Evolutionary conservation across 1,140 invertebrate genomes (phyloP).

Genomic region (Linepithema humile): DNA sequence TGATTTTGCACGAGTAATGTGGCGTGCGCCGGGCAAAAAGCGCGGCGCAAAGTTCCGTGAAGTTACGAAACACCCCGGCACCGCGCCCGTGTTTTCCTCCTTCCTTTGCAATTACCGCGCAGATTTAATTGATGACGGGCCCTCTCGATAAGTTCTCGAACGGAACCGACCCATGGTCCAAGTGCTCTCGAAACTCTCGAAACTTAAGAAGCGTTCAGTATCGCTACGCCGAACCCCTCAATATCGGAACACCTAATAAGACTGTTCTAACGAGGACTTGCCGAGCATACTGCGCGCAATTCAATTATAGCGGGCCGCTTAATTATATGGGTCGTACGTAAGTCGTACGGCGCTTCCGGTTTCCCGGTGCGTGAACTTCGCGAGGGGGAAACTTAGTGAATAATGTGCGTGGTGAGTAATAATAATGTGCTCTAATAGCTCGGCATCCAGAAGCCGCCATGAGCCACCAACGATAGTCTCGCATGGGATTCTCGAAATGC

Average conservation of each 20-base stretch:
- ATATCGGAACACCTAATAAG: conserved; percentile 61
- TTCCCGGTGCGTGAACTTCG: conserved; percentile 22
- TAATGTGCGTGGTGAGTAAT: conserved; percentile 41
- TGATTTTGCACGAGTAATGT: conserved; percentile 43
- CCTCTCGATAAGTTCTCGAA: conserved; percentile 42
- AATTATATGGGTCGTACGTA: conserved; percentile 52
- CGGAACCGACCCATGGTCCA: conserved; percentile 25
- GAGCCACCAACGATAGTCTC: neutral
- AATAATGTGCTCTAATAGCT: conserved; percentile 1
- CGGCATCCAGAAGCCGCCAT: neutral
- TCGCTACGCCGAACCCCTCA: conserved; percentile 40
- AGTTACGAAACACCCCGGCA: conserved; percentile 15
- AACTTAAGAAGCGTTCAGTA: conserved; percentile 57
- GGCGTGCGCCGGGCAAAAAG: conserved; percentile 17
- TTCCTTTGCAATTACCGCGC: conserved; percentile 48
- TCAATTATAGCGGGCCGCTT: conserved; percentile 62
- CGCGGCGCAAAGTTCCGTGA: conserved; percentile 32
- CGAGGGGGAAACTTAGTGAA: conserved; percentile 11
- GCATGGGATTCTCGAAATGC: neutral
- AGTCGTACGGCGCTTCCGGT: conserved; percentile 43
- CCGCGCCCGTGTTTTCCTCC: conserved; percentile 27
- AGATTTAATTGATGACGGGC: conserved; percentile 60
- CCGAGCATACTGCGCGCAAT: conserved; percentile 45
- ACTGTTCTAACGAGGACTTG: conserved; percentile 53
- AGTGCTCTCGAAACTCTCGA: conserved; percentile 34